A percentile compares a stretch with the other conserved stretches of the same genome.
These are phyloP conservation scores for Apis florea DNA, from an alignment of 1,140 invertebrate genomes.

Conservation along the genomic window DNA sequence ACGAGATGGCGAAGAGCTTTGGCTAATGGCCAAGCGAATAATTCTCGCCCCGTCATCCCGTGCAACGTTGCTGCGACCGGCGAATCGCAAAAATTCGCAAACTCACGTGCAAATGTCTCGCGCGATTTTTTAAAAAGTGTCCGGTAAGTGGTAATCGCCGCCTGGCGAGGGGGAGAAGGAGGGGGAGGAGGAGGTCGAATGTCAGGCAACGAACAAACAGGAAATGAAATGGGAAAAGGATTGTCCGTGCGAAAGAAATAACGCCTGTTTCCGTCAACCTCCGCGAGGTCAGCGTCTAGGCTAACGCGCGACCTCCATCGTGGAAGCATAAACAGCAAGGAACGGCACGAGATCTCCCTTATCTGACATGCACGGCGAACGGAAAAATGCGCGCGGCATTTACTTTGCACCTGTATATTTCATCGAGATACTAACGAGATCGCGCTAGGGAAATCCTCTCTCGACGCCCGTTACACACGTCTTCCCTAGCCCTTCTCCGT, in stretches of 20 bases:
- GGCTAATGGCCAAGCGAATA: neutral
- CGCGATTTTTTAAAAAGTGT: neutral
- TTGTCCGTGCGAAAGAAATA: too few species aligned
- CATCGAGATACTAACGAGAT: slow-evolving; percentile 53
- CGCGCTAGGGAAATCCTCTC: slow-evolving; percentile 27
- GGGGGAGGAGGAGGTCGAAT: neutral
- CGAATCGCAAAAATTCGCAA: slow-evolving; percentile 5
- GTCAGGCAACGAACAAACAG: neutral
- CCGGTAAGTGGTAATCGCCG: neutral
- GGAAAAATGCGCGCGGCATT: slow-evolving; percentile 23
- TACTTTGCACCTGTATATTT: slow-evolving; percentile 45
- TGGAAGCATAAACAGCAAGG: slow-evolving; percentile 27
- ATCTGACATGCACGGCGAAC: neutral
- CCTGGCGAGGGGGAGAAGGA: too few species aligned
- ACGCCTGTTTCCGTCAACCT: neutral
- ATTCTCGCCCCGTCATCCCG: slow-evolving; percentile 1
- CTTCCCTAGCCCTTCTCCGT: neutral
- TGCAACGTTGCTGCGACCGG: neutral
- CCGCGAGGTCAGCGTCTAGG: neutral
- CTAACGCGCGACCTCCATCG: slow-evolving; percentile 36
- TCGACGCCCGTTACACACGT: neutral
- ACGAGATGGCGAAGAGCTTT: neutral
- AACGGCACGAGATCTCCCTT: slow-evolving; percentile 15
- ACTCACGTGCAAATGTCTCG: slow-evolving; percentile 30
- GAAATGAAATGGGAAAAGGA: too few species aligned